Percentiles rank a stretch among this genome's conserved stretches.
Conservation (phyloP, 2,888 invertebrate genomes). For the Aricia artaxerxes region DNA sequence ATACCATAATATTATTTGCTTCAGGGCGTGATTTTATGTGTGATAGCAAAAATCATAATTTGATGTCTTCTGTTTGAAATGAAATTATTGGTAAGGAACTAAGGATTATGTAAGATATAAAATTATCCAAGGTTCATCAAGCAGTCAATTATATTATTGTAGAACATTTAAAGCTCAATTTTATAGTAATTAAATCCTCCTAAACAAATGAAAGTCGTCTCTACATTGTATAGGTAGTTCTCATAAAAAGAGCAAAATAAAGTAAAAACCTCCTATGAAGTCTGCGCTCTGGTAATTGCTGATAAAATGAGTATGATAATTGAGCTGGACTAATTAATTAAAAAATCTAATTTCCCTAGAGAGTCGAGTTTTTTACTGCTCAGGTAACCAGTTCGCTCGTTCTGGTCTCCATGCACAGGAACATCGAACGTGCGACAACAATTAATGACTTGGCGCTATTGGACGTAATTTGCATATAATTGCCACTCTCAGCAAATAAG, state of each 20-base stretch:
- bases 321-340: background rate
- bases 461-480: slow-evolving; percentile 21
- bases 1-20: background rate
- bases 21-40: no score
- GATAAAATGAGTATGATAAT: slow-evolving; percentile 19
- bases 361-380: background rate
- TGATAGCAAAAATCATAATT: no score
- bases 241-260: slow-evolving; percentile 6
- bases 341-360: slow-evolving; percentile 16
- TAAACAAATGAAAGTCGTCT: background rate
- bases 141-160: background rate
- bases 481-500: slow-evolving; percentile 15
- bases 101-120: background rate
- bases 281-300: slow-evolving; percentile 7
- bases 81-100: no score
- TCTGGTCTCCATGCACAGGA: background rate
- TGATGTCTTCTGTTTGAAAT: no score
- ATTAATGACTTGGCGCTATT: slow-evolving; percentile 19
- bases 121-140: no score
- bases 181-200: background rate
- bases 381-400: slow-evolving; percentile 6
- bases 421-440: background rate
- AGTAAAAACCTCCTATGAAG: background rate
- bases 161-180: background rate
- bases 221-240: background rate